Conservation (phyloP, 2,113 vertebrate species). For the Grammomys surdaster region DNA sequence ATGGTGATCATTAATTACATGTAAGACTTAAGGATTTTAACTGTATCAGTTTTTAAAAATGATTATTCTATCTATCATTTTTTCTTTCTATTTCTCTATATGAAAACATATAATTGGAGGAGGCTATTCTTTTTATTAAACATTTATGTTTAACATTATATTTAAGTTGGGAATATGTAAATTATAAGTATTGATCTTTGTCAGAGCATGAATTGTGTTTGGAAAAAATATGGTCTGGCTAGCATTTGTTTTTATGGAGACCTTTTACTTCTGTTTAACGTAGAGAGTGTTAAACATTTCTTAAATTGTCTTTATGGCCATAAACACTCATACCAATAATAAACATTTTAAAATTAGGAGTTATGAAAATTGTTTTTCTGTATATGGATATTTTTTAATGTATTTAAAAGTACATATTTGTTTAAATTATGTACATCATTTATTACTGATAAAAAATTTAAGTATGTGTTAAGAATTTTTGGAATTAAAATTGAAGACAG, state of each 20-base stretch:
- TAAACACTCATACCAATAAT: not conserved
- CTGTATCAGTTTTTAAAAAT: not conserved
- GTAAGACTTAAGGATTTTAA: not conserved
- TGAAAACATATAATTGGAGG: not conserved
- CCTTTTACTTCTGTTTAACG: conserved; percentile 27
- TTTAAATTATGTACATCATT: not conserved
- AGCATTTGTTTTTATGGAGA: not conserved
- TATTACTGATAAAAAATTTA: conserved; percentile 1
- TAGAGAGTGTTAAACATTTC: not conserved
- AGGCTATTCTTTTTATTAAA: not conserved
- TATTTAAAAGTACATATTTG: conserved; percentile 39
- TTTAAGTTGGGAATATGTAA: conserved; percentile 22
- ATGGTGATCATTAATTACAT: not conserved
- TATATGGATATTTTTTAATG: not conserved
- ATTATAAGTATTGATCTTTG: conserved; percentile 3
- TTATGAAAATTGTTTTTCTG: not conserved
- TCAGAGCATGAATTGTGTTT: conserved; percentile 20
- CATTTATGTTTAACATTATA: not conserved
- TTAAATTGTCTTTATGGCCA: not conserved
- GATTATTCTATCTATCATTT: not conserved
- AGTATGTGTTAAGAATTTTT: not conserved
- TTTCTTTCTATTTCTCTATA: not conserved
- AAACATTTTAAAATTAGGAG: not conserved
- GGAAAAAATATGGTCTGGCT: conserved; percentile 10
- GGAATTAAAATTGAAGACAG: not conserved